Conservation (phyloP, 2,113 vertebrate genomes). For the Acrocephalus arundinaceus region DNA sequence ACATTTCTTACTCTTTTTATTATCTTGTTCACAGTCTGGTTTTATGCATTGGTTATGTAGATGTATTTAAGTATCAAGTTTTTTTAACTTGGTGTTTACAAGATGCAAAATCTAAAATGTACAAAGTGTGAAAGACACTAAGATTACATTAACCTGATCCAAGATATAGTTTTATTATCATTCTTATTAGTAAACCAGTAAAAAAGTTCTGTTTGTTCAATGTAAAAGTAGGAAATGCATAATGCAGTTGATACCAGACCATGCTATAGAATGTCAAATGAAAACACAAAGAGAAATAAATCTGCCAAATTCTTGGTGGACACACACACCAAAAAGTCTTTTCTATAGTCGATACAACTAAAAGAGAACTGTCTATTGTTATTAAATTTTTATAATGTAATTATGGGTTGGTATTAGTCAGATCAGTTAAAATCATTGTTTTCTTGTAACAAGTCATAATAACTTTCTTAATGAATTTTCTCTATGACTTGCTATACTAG, state of each 20-base stretch:
- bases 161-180: background rate
- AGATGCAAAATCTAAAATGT: background rate
- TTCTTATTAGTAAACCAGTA: background rate
- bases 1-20: background rate
- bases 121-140: background rate
- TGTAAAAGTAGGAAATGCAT: background rate
- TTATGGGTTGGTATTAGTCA: background rate
- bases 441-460: background rate
- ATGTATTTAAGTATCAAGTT: background rate
- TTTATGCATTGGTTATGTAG: background rate
- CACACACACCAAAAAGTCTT: background rate
- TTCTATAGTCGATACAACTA: background rate
- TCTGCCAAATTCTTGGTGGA: background rate
- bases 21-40: background rate
- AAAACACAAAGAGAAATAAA: background rate
- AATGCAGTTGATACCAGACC: background rate
- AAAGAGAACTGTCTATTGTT: background rate
- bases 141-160: background rate
- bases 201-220: background rate
- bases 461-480: background rate
- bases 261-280: background rate
- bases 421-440: background rate
- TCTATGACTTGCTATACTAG: background rate
- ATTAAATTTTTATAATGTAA: background rate
- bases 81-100: background rate